A percentile compares a stretch with the other conserved stretches of the same genome.
Conservation (phyloP, 2,888 invertebrate genomes). For the Syritta pipiens region DNA sequence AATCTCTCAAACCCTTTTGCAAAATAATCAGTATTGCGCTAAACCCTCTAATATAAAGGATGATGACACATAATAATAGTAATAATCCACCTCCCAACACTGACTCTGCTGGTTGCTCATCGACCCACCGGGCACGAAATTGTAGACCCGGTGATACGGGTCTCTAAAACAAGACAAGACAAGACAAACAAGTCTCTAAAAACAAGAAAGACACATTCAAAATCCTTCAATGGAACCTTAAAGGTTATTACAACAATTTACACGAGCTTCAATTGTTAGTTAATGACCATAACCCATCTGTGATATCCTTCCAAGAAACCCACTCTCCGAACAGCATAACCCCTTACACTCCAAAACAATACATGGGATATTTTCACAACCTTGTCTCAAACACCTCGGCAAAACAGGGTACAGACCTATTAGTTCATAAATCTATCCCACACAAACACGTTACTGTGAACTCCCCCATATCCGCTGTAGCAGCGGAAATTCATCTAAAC, state of each 20-base stretch:
- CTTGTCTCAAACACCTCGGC: conserved; percentile 15
- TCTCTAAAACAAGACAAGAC: too few species aligned
- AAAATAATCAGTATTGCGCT: too few species aligned
- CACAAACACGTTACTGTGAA: conserved; percentile 28
- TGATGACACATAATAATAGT: too few species aligned
- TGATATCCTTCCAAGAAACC: conserved; percentile 1
- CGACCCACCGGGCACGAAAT: too few species aligned
- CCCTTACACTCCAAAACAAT: conserved; percentile 7
- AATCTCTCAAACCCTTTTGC: too few species aligned
- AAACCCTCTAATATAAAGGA: too few species aligned
- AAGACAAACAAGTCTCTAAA: too few species aligned
- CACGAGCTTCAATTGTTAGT: neutral
- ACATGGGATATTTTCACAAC: conserved; percentile 30
- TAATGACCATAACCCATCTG: neutral
- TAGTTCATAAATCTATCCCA: conserved; percentile 36
- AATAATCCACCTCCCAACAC: too few species aligned
- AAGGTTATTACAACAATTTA: neutral
- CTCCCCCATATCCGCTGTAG: conserved; percentile 25
- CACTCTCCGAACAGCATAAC: neutral
- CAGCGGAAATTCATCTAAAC: conserved; percentile 13
- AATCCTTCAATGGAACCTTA: conserved; percentile 1
- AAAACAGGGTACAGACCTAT: conserved; percentile 48
- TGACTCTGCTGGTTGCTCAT: too few species aligned
- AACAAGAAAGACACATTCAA: too few species aligned
- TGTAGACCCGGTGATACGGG: too few species aligned